These are phyloP conservation scores for Macropus fuliginosus DNA, from an alignment of 2,797 vertebrate genomes.

Conservation along the genomic window DNA sequence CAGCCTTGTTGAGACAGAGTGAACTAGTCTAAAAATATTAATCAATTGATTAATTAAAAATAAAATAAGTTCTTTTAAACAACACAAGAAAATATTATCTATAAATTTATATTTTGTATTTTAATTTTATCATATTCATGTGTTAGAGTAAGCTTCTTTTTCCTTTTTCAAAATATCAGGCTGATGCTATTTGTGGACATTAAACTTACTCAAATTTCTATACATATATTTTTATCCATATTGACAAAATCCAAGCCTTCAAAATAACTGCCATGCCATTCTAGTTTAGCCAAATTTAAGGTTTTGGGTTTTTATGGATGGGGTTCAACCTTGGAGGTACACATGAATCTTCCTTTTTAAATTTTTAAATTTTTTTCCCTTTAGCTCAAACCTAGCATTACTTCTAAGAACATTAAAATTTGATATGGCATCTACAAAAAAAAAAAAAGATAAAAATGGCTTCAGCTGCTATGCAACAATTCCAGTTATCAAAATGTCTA, in stretches of 20 bases:
- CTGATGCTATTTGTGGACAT: background rate
- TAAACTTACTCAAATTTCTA: background rate
- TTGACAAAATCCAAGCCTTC: background rate
- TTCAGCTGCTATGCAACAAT: background rate
- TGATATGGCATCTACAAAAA: background rate
- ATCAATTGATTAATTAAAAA: background rate
- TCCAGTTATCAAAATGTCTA: background rate
- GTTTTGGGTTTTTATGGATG: background rate
- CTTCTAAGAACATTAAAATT: background rate
- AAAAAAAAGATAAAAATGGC: background rate
- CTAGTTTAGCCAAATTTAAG: background rate
- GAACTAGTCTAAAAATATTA: background rate
- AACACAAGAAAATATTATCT: background rate
- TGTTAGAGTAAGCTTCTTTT: background rate
- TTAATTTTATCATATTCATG: background rate
- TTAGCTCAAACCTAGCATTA: background rate
- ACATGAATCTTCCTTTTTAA: background rate
- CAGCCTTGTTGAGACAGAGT: background rate
- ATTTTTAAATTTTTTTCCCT: background rate
- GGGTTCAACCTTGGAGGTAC: background rate
- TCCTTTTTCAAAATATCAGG: background rate
- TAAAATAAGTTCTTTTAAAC: background rate
- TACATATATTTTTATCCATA: background rate
- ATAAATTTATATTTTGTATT: background rate
- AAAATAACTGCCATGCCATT: background rate